These are phyloP conservation scores for Caenorhabditis becei DNA, from an alignment of 2,888 invertebrate species.

Conservation along the genomic window DNA sequence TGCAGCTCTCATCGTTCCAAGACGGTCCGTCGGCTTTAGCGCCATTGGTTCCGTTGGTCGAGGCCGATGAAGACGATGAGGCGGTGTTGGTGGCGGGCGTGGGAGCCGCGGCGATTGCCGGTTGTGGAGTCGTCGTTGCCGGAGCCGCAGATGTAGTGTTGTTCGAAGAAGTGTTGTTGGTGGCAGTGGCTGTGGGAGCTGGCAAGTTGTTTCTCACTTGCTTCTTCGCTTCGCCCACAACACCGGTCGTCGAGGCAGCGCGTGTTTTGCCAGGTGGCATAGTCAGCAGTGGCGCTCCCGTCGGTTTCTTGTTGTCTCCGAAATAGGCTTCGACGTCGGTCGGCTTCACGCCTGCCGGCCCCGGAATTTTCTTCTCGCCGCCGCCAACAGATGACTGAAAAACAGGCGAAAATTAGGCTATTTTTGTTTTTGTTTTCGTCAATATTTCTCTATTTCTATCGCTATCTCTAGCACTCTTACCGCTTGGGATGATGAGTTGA, in stretches of 20 bases:
- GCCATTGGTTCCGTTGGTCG: slow-evolving; percentile 13
- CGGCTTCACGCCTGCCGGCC: slow-evolving; percentile 57
- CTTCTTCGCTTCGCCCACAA: slow-evolving; percentile 48
- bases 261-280: slow-evolving; percentile 29
- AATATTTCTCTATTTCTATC: no score
- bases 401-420: no score
- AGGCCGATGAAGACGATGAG: slow-evolving; percentile 9
- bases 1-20: slow-evolving; percentile 84
- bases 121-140: not conserved
- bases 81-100: slow-evolving; percentile 7
- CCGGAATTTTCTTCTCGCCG: slow-evolving; percentile 24
- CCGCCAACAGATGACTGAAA: slow-evolving; percentile 13
- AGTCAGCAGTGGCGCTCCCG: not conserved
- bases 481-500: slow-evolving; percentile 3
- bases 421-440: no score
- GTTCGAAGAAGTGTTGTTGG: not conserved
- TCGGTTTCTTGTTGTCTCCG: slow-evolving; percentile 32
- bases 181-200: not conserved
- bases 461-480: not conserved
- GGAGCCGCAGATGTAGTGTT: not conserved
- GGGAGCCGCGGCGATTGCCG: not conserved
- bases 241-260: slow-evolving; percentile 49
- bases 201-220: slow-evolving; percentile 21
- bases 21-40: slow-evolving; percentile 41
- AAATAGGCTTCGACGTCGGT: slow-evolving; percentile 49